phyloP scores from a whole-genome alignment of 2,888 invertebrate species.

The Aradus depressus region DNA sequence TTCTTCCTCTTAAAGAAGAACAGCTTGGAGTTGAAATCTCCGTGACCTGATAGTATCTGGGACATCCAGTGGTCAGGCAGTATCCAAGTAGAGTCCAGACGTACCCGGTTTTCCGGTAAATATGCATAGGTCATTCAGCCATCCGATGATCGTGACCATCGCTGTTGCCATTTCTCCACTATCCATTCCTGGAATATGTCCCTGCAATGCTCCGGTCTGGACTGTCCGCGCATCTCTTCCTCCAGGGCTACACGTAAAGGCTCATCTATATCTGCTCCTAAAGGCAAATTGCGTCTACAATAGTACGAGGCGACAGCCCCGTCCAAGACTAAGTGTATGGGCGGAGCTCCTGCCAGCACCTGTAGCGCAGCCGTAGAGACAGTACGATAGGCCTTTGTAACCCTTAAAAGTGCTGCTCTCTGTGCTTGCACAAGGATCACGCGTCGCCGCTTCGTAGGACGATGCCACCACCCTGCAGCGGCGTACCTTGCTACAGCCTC shows the following conservation, averaged over 20 bases:
- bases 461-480: slow-evolving; percentile 2
- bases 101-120: too few relatives aligned
- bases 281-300: neutral
- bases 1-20: neutral
- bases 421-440: neutral
- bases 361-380: slow-evolving; percentile 7
- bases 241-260: too few relatives aligned
- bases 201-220: too few relatives aligned
- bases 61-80: too few relatives aligned
- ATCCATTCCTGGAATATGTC: too few relatives aligned
- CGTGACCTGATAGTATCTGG: too few relatives aligned
- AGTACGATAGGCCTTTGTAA: slow-evolving; percentile 6
- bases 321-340: slow-evolving; percentile 1
- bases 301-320: neutral
- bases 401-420: neutral
- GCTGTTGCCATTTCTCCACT: neutral
- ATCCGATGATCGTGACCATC: neutral
- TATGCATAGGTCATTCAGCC: too few relatives aligned
- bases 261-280: neutral
- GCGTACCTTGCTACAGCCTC: slow-evolving; percentile 2
- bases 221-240: too few relatives aligned
- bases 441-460: neutral
- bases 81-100: too few relatives aligned
- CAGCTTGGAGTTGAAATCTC: neutral
- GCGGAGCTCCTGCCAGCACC: neutral